These are phyloP conservation scores for Tachysurus vachellii DNA, from an alignment of 2,113 vertebrate species.

Conservation along the genomic window DNA sequence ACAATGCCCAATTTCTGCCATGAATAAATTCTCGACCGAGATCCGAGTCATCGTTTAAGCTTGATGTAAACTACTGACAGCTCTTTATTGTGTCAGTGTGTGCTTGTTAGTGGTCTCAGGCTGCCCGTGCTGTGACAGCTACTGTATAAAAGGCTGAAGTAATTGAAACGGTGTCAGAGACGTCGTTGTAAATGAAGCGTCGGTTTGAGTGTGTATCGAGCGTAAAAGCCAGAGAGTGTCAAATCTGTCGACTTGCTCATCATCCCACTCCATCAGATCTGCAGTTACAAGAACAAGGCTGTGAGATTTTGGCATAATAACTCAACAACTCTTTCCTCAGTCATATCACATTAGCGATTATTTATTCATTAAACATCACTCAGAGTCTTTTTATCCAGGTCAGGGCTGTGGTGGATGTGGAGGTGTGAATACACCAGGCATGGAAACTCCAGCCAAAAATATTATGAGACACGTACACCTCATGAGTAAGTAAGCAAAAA, in stretches of 20 bases:
- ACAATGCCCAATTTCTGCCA: neutral
- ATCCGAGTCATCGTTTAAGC: slow-evolving; percentile 11
- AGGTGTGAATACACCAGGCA: neutral
- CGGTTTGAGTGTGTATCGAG: slow-evolving; percentile 31
- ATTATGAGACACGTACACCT: no score
- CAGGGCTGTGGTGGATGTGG: neutral
- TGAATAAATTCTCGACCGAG: slow-evolving; percentile 4
- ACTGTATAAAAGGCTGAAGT: slow-evolving; percentile 21
- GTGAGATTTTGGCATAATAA: slow-evolving; percentile 50
- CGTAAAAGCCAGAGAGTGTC: slow-evolving; percentile 27
- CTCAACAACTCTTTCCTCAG: neutral
- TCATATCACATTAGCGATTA: neutral
- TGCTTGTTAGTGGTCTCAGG: slow-evolving; percentile 44
- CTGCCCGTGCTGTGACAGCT: slow-evolving; percentile 34
- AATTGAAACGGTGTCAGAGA: slow-evolving; percentile 39
- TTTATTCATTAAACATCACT: neutral
- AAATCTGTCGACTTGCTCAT: slow-evolving; percentile 27
- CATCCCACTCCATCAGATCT: slow-evolving; percentile 53
- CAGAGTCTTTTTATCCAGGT: neutral
- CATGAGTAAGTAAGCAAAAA: no score
- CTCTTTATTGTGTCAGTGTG: slow-evolving; percentile 27
- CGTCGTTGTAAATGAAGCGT: slow-evolving; percentile 32
- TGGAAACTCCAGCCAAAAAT: neutral
- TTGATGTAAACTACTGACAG: neutral
- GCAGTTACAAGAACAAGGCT: slow-evolving; percentile 55